Conservation (phyloP, 2,797 vertebrate genomes). For the Cygnus olor region DNA sequence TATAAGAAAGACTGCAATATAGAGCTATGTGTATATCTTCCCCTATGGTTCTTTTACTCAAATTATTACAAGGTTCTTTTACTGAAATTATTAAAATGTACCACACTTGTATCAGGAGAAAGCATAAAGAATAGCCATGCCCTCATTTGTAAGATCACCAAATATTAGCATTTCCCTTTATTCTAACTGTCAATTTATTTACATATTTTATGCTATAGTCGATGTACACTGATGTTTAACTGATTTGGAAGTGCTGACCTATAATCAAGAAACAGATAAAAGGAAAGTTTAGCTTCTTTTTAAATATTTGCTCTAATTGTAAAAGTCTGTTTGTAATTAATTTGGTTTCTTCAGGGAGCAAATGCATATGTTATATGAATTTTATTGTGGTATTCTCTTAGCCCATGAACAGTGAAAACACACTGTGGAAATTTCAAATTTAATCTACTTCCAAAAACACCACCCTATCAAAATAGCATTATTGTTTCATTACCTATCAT, state of each 20-base stretch:
- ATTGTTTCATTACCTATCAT: neutral
- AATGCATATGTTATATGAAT: neutral
- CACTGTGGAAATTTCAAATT: neutral
- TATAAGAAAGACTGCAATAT: neutral
- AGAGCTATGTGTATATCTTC: neutral
- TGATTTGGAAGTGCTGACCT: neutral
- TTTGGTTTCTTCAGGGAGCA: neutral
- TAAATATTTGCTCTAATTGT: neutral
- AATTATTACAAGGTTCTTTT: neutral
- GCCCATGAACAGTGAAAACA: neutral
- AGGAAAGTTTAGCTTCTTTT: neutral
- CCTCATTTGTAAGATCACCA: conserved; percentile 47
- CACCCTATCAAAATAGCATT: neutral
- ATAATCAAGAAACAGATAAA: neutral
- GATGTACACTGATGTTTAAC: neutral
- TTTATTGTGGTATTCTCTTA: neutral
- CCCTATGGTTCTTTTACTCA: neutral
- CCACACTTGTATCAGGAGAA: conserved; percentile 23
- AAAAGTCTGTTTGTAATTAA: neutral
- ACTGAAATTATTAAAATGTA: neutral
- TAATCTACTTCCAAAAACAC: neutral
- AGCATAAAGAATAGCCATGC: conserved; percentile 15
- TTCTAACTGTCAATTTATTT: conserved; percentile 2
- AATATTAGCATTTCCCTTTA: conserved; percentile 26
- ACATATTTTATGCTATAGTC: neutral